A percentile compares a stretch with the other conserved stretches of the same genome.
Evolutionary conservation across 2,888 invertebrate species (phyloP).

Genomic region (Diabrotica balteata): DNA sequence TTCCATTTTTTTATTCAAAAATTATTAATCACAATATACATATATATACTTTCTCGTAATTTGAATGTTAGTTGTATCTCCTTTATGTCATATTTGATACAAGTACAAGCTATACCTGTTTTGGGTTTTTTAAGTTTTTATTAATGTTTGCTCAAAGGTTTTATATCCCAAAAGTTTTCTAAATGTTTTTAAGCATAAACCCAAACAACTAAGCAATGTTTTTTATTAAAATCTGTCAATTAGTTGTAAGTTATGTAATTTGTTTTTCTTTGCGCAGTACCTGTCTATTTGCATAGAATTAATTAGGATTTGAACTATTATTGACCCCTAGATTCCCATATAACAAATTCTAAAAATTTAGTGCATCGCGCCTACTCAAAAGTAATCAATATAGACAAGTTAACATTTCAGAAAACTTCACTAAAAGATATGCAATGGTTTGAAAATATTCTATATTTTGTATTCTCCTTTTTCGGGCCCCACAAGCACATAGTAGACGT

Average conservation of each 20-base stretch:
- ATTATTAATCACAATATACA: too few species aligned
- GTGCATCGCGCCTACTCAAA: conserved; percentile 48
- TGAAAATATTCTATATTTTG: conserved; percentile 18
- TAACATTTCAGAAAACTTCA: conserved; percentile 35
- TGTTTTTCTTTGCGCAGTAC: conserved; percentile 22
- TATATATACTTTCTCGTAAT: too few species aligned
- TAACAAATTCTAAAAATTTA: conserved; percentile 15
- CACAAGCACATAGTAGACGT: conserved; percentile 35
- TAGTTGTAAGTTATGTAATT: conserved; percentile 28
- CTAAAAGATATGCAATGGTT: conserved; percentile 10
- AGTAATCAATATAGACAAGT: conserved; percentile 44
- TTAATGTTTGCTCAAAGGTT: too few species aligned
- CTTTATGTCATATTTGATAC: too few species aligned
- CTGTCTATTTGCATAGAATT: conserved; percentile 23
- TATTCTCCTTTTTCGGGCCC: conserved; percentile 58
- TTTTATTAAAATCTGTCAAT: conserved; percentile 19
- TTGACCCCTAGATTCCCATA: conserved; percentile 20
- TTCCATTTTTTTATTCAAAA: too few species aligned
- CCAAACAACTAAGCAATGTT: conserved; percentile 12
- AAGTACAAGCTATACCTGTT: too few species aligned
- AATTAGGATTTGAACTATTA: conserved; percentile 17
- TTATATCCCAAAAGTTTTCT: neutral
- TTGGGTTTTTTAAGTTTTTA: too few species aligned
- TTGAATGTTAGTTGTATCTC: too few species aligned
- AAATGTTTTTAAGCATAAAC: conserved; percentile 33